These are phyloP conservation scores for Aldabrachelys gigantea DNA, from an alignment of 2,113 vertebrate species.

Conservation along the genomic window DNA sequence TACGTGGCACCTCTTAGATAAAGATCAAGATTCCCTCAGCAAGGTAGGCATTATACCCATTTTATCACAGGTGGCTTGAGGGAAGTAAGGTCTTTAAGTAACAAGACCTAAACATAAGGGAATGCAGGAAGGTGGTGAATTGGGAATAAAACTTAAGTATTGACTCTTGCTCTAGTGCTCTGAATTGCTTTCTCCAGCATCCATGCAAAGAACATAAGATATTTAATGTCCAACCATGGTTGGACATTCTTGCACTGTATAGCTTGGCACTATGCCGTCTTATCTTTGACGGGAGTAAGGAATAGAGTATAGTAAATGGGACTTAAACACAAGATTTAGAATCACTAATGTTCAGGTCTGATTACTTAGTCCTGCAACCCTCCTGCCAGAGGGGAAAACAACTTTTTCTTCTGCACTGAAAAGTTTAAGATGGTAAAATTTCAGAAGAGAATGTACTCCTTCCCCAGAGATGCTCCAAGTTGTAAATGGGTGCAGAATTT, in stretches of 20 bases:
- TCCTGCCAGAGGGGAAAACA: neutral
- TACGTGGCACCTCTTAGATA: neutral
- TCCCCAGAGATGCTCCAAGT: neutral
- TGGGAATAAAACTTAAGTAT: neutral
- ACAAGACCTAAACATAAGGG: neutral
- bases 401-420: neutral
- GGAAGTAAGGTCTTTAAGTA: neutral
- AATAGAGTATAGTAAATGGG: neutral
- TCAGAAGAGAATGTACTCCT: neutral
- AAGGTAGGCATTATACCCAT: neutral
- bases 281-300: neutral
- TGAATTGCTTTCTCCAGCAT: neutral
- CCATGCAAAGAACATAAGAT: neutral
- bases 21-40: neutral
- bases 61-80: neutral
- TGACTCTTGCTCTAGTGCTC: neutral
- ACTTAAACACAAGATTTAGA: neutral
- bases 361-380: neutral
- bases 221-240: neutral
- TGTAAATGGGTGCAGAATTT: neutral
- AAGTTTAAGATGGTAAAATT: neutral
- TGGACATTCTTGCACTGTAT: neutral
- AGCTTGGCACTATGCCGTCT: neutral
- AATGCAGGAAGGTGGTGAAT: neutral
- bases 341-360: neutral